Evolutionary conservation across 1,140 invertebrate species (phyloP), one percentile per base, ranked within the genome.

Genomic region (Drosophila sp.): DNA sequence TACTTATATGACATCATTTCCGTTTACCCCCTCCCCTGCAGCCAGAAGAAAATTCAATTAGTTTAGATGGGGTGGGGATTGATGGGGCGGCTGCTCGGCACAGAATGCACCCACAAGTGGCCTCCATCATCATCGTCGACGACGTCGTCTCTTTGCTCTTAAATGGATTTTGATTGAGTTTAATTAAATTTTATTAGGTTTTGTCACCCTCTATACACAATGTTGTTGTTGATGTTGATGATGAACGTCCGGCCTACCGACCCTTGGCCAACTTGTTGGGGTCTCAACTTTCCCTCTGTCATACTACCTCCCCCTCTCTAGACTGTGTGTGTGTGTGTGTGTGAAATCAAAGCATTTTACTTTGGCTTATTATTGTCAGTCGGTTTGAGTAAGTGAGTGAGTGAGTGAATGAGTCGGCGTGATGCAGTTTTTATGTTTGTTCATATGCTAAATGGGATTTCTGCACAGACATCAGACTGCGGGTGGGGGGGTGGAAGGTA

Each of bases 161-260:
- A 87, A 87, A 87, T 87, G 84, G 73, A 89, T 87, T 87, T 87
- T 87, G 84, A 87, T 87, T 87, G 84, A 89, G 84, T 89, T 87
- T 87, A 87, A 87, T 87, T 89, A 87, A 87, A 87, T 89, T 87
- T 87, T 87, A 87, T 87, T 87, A 87, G 84, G 84, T 87, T 87
- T 87, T 87, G 84, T 87, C 84, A 87, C 84, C 84, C 84, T 89
- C 84, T 58, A 68, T 60, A 69, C 71, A 71, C 44, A 50, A 50
- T 23, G 32, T 54, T 71, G 44, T 47, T 54, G 56, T 56, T 38
- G 47, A 71, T 38, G 72, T 64, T 63, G 63, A 71, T 70, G 76
- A 74, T 71, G 72, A 89, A 61, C 84, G 80, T 80, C 85, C 80
- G 83, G 79, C 63, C 44, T n/a, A 30, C 30, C 35, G 35, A 40